A percentile compares a stretch with the other conserved stretches of the same genome.
Evolutionary conservation across 2,888 invertebrate genomes (phyloP).

Genomic region (Creontiades dilutus): DNA sequence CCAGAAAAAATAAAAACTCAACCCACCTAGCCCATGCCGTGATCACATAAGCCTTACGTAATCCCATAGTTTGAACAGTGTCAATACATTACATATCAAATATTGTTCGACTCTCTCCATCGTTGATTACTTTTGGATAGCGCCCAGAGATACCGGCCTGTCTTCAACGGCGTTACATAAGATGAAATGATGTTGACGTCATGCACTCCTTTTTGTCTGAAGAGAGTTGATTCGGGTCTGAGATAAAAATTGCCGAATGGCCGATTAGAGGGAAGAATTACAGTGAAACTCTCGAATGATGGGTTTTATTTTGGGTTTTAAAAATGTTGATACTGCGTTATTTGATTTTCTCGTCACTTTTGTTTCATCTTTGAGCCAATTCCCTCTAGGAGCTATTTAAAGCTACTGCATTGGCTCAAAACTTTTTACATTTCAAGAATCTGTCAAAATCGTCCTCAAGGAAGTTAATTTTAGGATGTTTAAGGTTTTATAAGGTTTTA

Average conservation of each 20-base stretch:
- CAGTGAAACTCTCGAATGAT: background rate
- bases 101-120: conserved; percentile 42
- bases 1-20: background rate
- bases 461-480: too few species aligned
- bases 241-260: conserved; percentile 4
- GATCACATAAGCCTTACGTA: conserved; percentile 39
- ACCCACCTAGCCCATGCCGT: background rate
- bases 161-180: background rate
- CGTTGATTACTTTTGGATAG: conserved; percentile 36
- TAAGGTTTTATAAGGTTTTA: too few species aligned
- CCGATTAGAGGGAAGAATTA: background rate
- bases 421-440: too few species aligned
- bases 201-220: background rate
- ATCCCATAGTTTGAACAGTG: conserved; percentile 28
- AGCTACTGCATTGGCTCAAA: too few species aligned
- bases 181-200: conserved; percentile 24
- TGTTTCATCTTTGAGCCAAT: too few species aligned
- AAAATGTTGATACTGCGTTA: too few species aligned
- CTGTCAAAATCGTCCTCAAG: too few species aligned
- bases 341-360: too few species aligned
- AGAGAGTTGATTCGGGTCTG: conserved; percentile 8
- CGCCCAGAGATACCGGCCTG: conserved; percentile 15
- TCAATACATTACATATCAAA: conserved; percentile 32
- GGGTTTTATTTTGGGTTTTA: conserved; percentile 1
- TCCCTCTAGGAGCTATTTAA: too few species aligned